Evolutionary conservation across 2,888 invertebrate species (phyloP).

Genomic region (Tetropium fuscum): DNA sequence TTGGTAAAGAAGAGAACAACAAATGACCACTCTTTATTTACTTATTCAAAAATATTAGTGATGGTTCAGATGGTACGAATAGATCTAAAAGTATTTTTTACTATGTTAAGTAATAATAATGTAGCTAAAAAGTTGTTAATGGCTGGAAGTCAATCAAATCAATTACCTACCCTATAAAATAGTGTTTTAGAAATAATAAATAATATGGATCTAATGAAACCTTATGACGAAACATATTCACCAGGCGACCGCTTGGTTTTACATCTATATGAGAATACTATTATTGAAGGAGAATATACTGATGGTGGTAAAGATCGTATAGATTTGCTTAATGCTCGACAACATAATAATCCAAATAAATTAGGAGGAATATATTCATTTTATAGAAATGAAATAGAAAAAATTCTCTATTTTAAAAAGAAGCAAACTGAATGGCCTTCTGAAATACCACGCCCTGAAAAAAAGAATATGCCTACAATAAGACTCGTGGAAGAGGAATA

Average conservation of each 20-base stretch:
- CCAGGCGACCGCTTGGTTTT: constrained; percentile 41
- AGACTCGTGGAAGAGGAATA: constrained; percentile 45
- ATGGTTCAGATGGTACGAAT: too few relatives aligned
- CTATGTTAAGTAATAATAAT: too few relatives aligned
- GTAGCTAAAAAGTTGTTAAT: too few relatives aligned
- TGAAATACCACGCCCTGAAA: not conserved
- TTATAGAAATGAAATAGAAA: constrained; percentile 43
- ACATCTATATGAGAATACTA: constrained; percentile 39
- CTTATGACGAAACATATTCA: constrained; percentile 22
- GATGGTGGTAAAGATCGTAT: constrained; percentile 43
- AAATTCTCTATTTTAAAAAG: constrained; percentile 33
- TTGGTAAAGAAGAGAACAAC: too few relatives aligned
- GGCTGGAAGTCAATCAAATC: too few relatives aligned
- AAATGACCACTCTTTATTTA: too few relatives aligned
- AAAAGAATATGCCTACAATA: constrained; percentile 22
- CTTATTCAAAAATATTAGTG: too few relatives aligned
- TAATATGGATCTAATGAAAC: constrained; percentile 6
- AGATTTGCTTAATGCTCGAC: constrained; percentile 36
- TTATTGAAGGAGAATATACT: constrained; percentile 45
- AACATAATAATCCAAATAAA: constrained; percentile 44
- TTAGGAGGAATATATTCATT: constrained; percentile 42
- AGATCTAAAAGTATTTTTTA: too few relatives aligned
- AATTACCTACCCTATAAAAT: too few relatives aligned
- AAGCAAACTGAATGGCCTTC: constrained; percentile 25
- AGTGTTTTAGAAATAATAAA: too few relatives aligned